Evolutionary conservation across 2,113 vertebrate species (phyloP), one percentile per base, ranked within the genome.

Genomic region (Proterorhinus semilunaris): DNA sequence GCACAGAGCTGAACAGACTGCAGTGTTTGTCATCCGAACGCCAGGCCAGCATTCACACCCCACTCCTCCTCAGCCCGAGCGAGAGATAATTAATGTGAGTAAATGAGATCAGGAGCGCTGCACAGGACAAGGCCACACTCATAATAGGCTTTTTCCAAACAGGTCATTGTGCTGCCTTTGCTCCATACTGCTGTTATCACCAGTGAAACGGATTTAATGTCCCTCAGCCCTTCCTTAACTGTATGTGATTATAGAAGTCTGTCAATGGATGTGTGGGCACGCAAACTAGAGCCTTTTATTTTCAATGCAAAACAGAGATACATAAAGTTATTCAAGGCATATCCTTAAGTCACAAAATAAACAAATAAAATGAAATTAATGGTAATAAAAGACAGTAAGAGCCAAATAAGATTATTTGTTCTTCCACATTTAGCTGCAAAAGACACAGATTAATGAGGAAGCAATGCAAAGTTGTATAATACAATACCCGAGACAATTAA

Each of bases 51-150:
- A 90, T 93, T 92, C 95, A 94, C 93, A 94, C 94, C 93, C 93
- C 91, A 93, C 93, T 92, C 94, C 42, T 10, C 50, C 55, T 51
- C 50, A 51, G 5, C 72, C 94, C 94, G 92, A 91, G 94, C 94
- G 93, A 89, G 88, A 94, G 95, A 92, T 96, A 95, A 97, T 97
- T 96, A 96, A 95, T 95, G 93, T 95, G 90, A 93, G 92, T 94
- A 96, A 97, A 98, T 97, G 95, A 97, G 95, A 96, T 96, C 95
- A 95, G 96, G 45, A 42, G 93, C 90, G 91, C 93, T 94, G 95
- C 94, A 92, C 93, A 90, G 93, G 94, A 93, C 93, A 91, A 93
- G 94, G 94, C 93, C 91, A 93, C 90, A 92, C 92, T 89, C 92
- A 91, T 94, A 94, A 95, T 89, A 93, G 92, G 93, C 92, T 89